phyloP scores from a whole-genome alignment of 2,888 invertebrate species.

The Drosophila nr. perissopoda region DNA sequence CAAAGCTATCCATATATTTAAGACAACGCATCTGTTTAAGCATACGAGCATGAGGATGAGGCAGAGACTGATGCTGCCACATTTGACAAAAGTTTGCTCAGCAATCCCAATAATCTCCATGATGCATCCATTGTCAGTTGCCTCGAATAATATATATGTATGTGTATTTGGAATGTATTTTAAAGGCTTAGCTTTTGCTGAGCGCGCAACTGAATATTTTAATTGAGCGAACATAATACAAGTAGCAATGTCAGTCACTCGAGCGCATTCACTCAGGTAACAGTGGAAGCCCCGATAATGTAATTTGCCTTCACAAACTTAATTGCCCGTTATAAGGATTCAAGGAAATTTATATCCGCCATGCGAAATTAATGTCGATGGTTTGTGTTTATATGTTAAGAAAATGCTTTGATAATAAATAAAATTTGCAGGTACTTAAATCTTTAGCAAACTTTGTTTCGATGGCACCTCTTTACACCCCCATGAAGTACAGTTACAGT shows the following conservation, averaged over 20 bases:
- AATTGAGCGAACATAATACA: slow-evolving; percentile 66
- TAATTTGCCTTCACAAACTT: slow-evolving; percentile 24
- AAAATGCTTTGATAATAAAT: slow-evolving; percentile 62
- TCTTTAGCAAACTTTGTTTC: slow-evolving; percentile 45
- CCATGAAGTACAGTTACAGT: neutral
- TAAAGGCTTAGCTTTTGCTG: slow-evolving; percentile 30
- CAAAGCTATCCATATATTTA: neutral
- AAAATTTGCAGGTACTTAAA: slow-evolving; percentile 67
- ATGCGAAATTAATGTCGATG: neutral
- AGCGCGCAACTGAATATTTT: slow-evolving; percentile 43
- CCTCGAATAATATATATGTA: slow-evolving; percentile 24
- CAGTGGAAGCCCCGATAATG: slow-evolving; percentile 28
- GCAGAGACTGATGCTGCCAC: slow-evolving; percentile 9
- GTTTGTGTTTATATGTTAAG: slow-evolving; percentile 7
- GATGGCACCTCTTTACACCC: neutral
- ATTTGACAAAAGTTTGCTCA: slow-evolving; percentile 14
- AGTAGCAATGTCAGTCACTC: neutral
- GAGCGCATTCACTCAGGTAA: slow-evolving; percentile 6
- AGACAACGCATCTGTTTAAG: neutral
- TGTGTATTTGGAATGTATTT: slow-evolving; percentile 12
- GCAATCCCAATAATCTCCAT: slow-evolving; percentile 16
- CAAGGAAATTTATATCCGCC: neutral
- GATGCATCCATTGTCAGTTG: slow-evolving; percentile 7
- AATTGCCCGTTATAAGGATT: slow-evolving; percentile 23
- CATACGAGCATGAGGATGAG: neutral